These are phyloP conservation scores for Thamnophis sirtalis DNA, from an alignment of 2,113 vertebrate species.

Conservation along the genomic window DNA sequence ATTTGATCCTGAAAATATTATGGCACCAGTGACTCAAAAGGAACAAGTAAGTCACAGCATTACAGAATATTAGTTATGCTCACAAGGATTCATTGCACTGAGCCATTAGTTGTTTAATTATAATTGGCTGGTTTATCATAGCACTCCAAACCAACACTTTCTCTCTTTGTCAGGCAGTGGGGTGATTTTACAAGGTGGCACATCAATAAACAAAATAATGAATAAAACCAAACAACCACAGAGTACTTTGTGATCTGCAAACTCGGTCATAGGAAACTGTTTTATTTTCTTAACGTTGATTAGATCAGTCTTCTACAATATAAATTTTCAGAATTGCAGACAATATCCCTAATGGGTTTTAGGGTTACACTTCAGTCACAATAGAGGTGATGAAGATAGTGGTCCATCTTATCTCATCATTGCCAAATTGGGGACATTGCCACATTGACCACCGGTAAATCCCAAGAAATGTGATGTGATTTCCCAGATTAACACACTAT, in stretches of 20 bases:
- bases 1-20: background rate
- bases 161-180: background rate
- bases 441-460: background rate
- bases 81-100: background rate
- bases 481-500: background rate
- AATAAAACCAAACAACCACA: background rate
- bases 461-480: background rate
- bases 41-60: background rate
- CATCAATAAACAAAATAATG: background rate
- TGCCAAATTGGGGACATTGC: background rate
- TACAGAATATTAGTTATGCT: background rate
- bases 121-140: background rate
- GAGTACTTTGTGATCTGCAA: background rate
- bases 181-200: background rate
- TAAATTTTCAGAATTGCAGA: background rate
- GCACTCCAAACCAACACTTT: background rate
- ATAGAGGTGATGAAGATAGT: background rate
- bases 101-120: background rate
- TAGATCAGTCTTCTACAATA: background rate
- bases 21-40: background rate
- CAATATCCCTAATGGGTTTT: background rate
- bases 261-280: background rate
- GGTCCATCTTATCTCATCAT: background rate
- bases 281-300: background rate
- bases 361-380: no score